phyloP scores from a whole-genome alignment of 2,888 invertebrate species.

The Isoperla grammatica region DNA sequence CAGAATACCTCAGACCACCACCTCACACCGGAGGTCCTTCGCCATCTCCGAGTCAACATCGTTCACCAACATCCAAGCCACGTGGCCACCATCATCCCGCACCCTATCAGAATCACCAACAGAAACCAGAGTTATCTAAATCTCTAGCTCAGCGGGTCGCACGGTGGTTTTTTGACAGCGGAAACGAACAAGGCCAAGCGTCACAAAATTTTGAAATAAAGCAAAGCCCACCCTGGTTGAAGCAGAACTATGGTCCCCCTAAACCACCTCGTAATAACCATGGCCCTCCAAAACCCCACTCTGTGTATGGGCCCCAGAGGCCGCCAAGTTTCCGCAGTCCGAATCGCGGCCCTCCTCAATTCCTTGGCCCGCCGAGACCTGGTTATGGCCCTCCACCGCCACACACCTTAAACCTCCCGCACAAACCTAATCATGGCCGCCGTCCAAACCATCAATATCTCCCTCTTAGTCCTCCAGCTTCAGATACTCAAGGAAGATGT shows the following conservation, averaged over 20 bases:
- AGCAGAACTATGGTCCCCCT: conserved; percentile 1
- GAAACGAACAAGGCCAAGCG: neutral
- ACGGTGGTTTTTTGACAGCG: conserved; percentile 20
- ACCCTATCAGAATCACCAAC: neutral
- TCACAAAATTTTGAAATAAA: too few relatives aligned
- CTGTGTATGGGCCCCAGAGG: neutral
- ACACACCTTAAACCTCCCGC: neutral
- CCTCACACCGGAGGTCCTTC: conserved; percentile 3
- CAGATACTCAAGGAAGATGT: conserved; percentile 53
- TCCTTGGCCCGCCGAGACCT: neutral
- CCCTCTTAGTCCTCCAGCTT: conserved; percentile 30
- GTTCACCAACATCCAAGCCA: neutral
- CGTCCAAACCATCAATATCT: conserved; percentile 19
- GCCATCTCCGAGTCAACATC: neutral
- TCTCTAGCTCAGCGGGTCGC: conserved; percentile 14
- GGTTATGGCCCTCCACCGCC: conserved; percentile 11
- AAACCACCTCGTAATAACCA: neutral
- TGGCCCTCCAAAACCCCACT: neutral
- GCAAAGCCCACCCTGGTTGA: neutral
- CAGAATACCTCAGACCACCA: conserved; percentile 23
- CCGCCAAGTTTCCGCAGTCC: too few relatives aligned
- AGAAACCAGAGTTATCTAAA: neutral
- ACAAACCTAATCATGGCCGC: neutral
- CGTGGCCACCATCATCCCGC: neutral
- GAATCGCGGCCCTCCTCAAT: too few relatives aligned